Evolutionary conservation across 2,797 vertebrate species (phyloP).

Genomic region (Malacoraja senta): DNA sequence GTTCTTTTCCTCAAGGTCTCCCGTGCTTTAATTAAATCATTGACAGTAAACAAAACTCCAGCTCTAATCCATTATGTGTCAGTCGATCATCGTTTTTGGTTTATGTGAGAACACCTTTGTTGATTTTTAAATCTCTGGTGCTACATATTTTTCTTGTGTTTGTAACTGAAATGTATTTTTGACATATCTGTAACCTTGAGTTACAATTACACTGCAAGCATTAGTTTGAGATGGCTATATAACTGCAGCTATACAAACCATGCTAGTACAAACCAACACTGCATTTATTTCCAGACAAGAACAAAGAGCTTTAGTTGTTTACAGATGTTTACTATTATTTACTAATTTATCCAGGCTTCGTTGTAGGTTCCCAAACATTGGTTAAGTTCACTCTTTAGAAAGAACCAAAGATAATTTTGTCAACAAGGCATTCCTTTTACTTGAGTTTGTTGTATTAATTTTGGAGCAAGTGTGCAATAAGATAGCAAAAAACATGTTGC

Average conservation of each 20-base stretch:
- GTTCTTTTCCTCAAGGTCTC: neutral
- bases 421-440: neutral
- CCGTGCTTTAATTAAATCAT: neutral
- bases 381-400: neutral
- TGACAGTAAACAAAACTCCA: conserved; percentile 1
- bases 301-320: neutral
- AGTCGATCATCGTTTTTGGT: neutral
- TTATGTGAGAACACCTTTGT: conserved; percentile 1
- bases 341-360: neutral
- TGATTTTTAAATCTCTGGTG: neutral
- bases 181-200: neutral
- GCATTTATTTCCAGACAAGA: neutral
- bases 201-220: neutral
- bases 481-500: too few species aligned
- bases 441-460: too few species aligned
- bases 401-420: neutral
- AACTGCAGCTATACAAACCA: neutral
- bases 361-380: neutral
- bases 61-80: neutral
- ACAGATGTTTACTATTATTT: neutral
- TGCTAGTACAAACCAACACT: neutral
- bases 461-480: too few species aligned
- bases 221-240: neutral
- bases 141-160: neutral
- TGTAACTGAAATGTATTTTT: neutral